phyloP scores from a whole-genome alignment of 2,797 vertebrate species.

The Simalia tracyae region DNA sequence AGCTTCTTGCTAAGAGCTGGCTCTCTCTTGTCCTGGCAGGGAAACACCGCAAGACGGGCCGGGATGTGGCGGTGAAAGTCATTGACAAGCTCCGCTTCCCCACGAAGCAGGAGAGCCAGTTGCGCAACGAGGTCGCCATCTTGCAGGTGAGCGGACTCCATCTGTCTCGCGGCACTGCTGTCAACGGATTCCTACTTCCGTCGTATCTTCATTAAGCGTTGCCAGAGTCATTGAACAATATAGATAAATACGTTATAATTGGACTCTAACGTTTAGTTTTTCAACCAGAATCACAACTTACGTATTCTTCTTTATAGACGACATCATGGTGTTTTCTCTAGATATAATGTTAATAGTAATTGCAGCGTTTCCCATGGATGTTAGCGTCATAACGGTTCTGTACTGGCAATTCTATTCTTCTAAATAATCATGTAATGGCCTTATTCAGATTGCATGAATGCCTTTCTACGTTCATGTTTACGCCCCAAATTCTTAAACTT shows the following conservation, averaged over 20 bases:
- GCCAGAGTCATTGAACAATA: not conserved
- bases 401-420: not conserved
- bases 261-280: not conserved
- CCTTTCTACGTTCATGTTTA: not conserved
- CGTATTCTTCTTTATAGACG: no score
- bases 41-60: constrained; percentile 88
- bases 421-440: not conserved
- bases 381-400: not conserved
- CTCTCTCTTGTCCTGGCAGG: constrained; percentile 65
- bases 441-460: not conserved
- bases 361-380: not conserved
- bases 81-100: constrained; percentile 93
- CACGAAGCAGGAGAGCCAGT: constrained; percentile 90
- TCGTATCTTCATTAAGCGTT: not conserved
- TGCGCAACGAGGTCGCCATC: constrained; percentile 92
- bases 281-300: not conserved
- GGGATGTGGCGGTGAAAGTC: constrained; percentile 91
- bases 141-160: constrained; percentile 78
- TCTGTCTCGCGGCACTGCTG: not conserved
- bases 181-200: not conserved
- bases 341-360: not conserved
- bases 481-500: not conserved
- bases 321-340: not conserved
- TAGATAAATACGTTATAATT: not conserved
- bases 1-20: not conserved